These are phyloP conservation scores for Cremastinae sp. DNA, from an alignment of 2,888 invertebrate species.

Conservation along the genomic window DNA sequence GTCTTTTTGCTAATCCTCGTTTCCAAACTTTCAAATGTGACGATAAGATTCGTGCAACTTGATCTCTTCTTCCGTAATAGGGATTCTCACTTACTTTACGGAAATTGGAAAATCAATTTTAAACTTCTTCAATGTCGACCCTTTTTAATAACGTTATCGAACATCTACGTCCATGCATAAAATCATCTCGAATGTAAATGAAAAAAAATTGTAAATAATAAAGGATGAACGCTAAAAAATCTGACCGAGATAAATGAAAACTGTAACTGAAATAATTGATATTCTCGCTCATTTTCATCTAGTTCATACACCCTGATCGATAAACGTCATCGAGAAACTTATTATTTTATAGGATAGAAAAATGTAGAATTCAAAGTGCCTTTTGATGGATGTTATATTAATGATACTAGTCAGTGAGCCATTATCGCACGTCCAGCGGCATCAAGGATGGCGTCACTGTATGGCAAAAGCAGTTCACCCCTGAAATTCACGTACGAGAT, in stretches of 20 bases:
- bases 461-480: constrained; percentile 56
- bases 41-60: constrained; percentile 37
- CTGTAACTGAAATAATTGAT: no score
- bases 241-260: no score
- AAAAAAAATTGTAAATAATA: no score
- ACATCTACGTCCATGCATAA: no score
- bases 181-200: no score
- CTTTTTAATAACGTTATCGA: no score
- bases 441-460: constrained; percentile 20
- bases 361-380: constrained; percentile 23
- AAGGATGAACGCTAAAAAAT: no score
- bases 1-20: constrained; percentile 9
- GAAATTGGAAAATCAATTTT: no score
- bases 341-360: constrained; percentile 17
- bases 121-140: no score
- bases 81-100: no score
- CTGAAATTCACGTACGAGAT: constrained; percentile 72
- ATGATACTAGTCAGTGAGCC: constrained; percentile 64
- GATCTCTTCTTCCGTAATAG: constrained; percentile 1
- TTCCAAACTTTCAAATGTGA: background rate
- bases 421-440: constrained; percentile 66
- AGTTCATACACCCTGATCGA: background rate
- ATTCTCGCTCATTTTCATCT: constrained; percentile 2
- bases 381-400: constrained; percentile 67
- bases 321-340: constrained; percentile 15